These are phyloP conservation scores for Melanotaenia trifasciata DNA, from an alignment of 2,797 vertebrate species.

Conservation along the genomic window DNA sequence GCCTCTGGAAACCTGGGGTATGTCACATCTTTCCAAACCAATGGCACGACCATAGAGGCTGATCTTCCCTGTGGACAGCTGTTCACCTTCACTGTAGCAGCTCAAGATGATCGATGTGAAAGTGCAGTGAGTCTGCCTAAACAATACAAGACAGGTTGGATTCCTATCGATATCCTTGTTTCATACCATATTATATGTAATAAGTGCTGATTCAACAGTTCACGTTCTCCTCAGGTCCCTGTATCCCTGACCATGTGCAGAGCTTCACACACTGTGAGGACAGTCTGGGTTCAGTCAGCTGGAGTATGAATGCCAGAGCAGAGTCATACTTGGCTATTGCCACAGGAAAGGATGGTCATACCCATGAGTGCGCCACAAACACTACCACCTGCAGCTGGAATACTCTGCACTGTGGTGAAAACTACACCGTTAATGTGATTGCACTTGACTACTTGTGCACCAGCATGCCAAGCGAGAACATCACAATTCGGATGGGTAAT, in stretches of 20 bases:
- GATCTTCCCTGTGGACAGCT: conserved; percentile 80
- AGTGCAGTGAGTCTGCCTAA: conserved; percentile 60
- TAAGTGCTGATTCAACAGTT: background rate
- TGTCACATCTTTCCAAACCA: conserved; percentile 53
- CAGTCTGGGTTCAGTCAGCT: conserved; percentile 73
- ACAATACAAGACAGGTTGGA: conserved; percentile 71
- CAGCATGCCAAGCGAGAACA: conserved; percentile 77
- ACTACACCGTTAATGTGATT: conserved; percentile 73
- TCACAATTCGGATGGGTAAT: conserved; percentile 78
- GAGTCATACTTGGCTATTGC: conserved; percentile 80
- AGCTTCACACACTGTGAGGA: conserved; percentile 74
- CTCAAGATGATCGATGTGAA: conserved; percentile 64
- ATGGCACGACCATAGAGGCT: conserved; percentile 42
- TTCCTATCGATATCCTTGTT: background rate
- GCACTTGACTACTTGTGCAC: conserved; percentile 74
- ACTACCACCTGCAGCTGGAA: conserved; percentile 74
- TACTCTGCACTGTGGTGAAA: conserved; percentile 80
- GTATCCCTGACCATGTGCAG: conserved; percentile 68
- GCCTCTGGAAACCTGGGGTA: conserved; percentile 76
- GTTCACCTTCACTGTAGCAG: conserved; percentile 76
- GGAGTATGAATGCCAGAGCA: conserved; percentile 76
- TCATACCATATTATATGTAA: background rate
- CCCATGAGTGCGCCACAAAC: conserved; percentile 69
- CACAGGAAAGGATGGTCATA: conserved; percentile 59
- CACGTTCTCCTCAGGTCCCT: conserved; percentile 75